Conservation (phyloP, 2,113 vertebrate genomes). For the Mormyrus iriodes region DNA sequence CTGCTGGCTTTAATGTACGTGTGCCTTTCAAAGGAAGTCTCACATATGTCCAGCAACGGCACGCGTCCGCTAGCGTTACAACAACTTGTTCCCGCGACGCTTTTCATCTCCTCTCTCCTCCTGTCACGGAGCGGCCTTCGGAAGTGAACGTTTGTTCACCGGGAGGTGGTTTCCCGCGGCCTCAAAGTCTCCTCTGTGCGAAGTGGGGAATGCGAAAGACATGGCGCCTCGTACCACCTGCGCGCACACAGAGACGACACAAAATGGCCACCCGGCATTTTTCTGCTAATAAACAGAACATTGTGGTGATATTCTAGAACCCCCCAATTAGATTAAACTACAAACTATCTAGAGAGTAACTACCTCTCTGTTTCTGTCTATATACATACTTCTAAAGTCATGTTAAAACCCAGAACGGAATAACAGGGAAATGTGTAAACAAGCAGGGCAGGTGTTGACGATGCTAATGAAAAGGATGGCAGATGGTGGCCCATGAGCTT, state of each 20-base stretch:
- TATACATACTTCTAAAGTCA: slow-evolving; percentile 35
- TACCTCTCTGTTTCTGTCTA: background rate
- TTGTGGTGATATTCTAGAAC: background rate
- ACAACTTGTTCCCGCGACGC: background rate
- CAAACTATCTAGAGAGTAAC: background rate
- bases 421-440: slow-evolving; percentile 80
- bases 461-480: slow-evolving; percentile 99
- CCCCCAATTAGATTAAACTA: slow-evolving; percentile 2
- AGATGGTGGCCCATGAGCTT: slow-evolving; percentile 95
- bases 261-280: background rate
- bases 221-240: background rate
- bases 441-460: slow-evolving; percentile 99
- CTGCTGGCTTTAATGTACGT: background rate
- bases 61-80: background rate
- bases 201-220: background rate
- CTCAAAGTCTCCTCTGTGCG: background rate
- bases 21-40: background rate
- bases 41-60: background rate
- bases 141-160: background rate
- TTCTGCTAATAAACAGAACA: background rate
- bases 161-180: background rate
- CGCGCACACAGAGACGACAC: background rate
- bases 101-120: background rate
- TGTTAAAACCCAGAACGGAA: slow-evolving; percentile 19
- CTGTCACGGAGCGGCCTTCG: background rate